phyloP scores from a whole-genome alignment of 2,113 vertebrate genomes.

The Phyllostomus discolor region DNA sequence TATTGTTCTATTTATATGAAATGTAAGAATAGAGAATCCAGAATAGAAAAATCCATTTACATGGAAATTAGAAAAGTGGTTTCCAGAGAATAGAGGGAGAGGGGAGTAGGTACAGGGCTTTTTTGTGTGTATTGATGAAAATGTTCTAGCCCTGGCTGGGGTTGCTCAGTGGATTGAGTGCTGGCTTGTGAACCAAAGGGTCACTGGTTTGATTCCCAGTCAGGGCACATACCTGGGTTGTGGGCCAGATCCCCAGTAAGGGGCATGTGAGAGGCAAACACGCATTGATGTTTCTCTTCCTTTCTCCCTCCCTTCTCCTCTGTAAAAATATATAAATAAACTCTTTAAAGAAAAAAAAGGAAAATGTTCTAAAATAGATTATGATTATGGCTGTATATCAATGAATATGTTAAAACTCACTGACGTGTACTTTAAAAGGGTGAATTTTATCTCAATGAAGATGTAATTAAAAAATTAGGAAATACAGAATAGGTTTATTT shows the following conservation, averaged over 20 bases:
- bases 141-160: background rate
- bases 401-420: background rate
- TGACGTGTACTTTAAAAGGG: background rate
- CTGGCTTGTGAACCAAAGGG: no score
- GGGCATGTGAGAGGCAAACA: no score
- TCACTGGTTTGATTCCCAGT: no score
- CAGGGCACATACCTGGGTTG: no score
- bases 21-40: no score
- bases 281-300: no score
- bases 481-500: background rate
- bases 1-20: no score
- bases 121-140: background rate
- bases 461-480: background rate
- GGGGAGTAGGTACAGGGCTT: background rate
- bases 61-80: background rate
- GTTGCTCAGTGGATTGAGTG: no score
- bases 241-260: no score
- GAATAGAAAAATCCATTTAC: background rate
- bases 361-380: background rate
- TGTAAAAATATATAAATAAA: no score
- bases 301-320: no score
- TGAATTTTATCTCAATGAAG: background rate
- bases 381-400: background rate
- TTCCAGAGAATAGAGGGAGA: background rate
- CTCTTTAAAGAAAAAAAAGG: no score